Evolutionary conservation across 2,888 invertebrate species (phyloP), one percentile per base, ranked within the genome.

Genomic region (Xestia ashworthii): DNA sequence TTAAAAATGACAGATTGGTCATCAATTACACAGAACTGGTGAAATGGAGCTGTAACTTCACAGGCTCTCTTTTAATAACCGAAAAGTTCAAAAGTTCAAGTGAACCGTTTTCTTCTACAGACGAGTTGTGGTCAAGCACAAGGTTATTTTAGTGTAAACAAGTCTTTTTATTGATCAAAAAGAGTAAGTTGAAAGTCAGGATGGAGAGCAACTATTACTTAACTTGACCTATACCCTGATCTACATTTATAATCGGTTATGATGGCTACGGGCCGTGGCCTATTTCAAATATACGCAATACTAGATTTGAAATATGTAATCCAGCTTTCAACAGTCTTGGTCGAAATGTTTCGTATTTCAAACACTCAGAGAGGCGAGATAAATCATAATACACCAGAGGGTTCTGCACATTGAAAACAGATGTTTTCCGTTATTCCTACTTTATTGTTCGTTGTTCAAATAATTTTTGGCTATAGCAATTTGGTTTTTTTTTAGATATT

Each of bases 381-480:
- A 85, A 86, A 85, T 86, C 77, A 86, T 80, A 83, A 74, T 72
- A 50, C 75, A 67, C 87, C n/a, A 68, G 86, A 38, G 74, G 74
- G 71, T 71, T 81, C 41, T 65, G 71, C 72, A 81, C 83, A 82
- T 83, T 72, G 73, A 60, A 79, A 87, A 78, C 86, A 86, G 84
- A 87, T 84, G 85, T 84, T 87, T 78, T 78, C 50, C 68, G 60
- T 87, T 84, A 84, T 79, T 81, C 58, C 48, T n/a, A 65, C 48
- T 76, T 74, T 79, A 81, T 75, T 79, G 75, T 84, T 84, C 41
- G 64, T 38, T 58, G 62, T 71, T 76, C 67, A 75, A 84, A 81
- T 82, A 76, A 44, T 78, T 79, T 55, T 75, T 65, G 64, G 16
- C 46, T 65, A 62, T 55, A 25, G 65, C 25, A 78, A 68, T 62